Conservation (phyloP, 2,113 vertebrate genomes). For the Trachemys scripta region DNA sequence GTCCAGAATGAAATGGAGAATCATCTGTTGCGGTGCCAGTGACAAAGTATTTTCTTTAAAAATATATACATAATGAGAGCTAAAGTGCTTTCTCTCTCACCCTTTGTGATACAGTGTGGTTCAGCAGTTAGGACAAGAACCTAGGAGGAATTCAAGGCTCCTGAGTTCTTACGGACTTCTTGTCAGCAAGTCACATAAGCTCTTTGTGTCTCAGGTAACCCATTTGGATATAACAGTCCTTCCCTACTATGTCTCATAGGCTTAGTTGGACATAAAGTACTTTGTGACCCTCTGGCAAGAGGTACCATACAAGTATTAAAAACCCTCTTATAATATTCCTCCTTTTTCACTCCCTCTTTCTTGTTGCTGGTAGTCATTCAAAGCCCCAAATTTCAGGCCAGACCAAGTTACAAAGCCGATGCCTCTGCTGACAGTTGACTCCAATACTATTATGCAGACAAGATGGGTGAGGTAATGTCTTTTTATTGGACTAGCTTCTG, state of each 20-base stretch:
- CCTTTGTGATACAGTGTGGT: not conserved
- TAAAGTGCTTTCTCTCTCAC: not conserved
- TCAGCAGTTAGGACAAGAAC: not conserved
- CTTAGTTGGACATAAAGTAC: not conserved
- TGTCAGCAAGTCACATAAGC: not conserved
- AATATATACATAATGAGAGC: not conserved
- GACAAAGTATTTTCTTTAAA: not conserved
- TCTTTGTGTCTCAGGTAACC: not conserved
- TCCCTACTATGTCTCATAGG: not conserved
- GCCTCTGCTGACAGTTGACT: rapidly evolving
- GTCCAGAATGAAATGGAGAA: not conserved
- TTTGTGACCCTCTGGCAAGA: not conserved
- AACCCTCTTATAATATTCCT: not conserved
- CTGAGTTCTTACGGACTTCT: not conserved
- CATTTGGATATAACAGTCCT: not conserved
- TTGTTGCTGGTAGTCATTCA: not conserved
- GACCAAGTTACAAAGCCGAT: rapidly evolving
- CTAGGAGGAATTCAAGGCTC: not conserved
- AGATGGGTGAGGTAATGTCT: not conserved
- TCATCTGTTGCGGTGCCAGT: not conserved
- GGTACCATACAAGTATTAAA: rapidly evolving
- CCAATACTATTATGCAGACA: not conserved
- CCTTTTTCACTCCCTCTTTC: rapidly evolving
- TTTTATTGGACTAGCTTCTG: not conserved
- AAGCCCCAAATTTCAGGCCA: not conserved